Evolutionary conservation across 2,888 invertebrate species (phyloP).

Genomic region (Ennomos fuscantarius): DNA sequence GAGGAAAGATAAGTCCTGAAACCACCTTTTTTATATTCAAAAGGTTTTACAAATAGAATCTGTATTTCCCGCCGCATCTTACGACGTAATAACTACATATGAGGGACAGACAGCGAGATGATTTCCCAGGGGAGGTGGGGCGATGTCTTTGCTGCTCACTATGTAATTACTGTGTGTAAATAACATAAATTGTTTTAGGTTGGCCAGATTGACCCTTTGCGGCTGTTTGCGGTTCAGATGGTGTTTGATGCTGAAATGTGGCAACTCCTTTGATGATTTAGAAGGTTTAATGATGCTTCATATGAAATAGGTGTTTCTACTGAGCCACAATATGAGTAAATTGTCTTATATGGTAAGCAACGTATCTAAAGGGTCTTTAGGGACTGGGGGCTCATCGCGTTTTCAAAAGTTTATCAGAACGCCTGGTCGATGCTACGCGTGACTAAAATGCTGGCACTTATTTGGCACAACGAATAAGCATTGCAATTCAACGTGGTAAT

Average conservation of each 20-base stretch:
- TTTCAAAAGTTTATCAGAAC: too few relatives aligned
- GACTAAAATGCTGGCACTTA: too few relatives aligned
- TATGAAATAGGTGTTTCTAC: background rate
- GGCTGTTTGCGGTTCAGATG: conserved; percentile 3
- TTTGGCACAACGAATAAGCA: too few relatives aligned
- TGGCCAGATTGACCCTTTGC: conserved; percentile 29
- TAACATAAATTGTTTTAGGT: conserved; percentile 50
- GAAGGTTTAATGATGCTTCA: too few relatives aligned
- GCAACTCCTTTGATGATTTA: too few relatives aligned
- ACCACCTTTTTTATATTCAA: conserved; percentile 52
- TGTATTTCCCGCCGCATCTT: conserved; percentile 44
- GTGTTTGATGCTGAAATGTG: background rate
- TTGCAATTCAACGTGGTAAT: too few relatives aligned
- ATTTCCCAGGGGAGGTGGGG: conserved; percentile 49
- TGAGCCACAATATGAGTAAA: background rate
- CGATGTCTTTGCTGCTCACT: conserved; percentile 40
- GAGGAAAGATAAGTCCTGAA: conserved; percentile 34
- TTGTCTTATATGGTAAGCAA: too few relatives aligned
- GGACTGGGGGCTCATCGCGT: too few relatives aligned
- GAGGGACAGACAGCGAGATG: conserved; percentile 45
- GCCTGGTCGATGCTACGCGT: too few relatives aligned
- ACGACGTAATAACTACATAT: conserved; percentile 53
- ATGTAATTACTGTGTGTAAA: conserved; percentile 53
- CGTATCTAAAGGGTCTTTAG: too few relatives aligned
- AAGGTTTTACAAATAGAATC: conserved; percentile 48